Percentiles rank a stretch among this genome's conserved stretches.
These are phyloP conservation scores for Carollia perspicillata DNA, from an alignment of 2,113 vertebrate species.

Conservation along the genomic window DNA sequence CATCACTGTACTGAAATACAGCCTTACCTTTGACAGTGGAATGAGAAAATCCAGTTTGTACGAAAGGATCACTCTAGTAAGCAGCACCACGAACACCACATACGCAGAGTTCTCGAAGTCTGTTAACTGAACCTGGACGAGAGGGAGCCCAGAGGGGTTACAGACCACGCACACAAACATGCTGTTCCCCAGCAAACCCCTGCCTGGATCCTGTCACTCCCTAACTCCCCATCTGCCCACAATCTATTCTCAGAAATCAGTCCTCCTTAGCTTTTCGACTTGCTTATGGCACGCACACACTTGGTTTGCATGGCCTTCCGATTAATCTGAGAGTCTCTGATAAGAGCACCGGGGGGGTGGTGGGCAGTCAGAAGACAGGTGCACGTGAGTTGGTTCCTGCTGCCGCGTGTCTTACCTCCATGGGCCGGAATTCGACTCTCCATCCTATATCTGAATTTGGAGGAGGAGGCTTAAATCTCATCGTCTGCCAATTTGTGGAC, in stretches of 20 bases:
- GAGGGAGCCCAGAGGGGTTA: background rate
- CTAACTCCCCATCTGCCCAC: background rate
- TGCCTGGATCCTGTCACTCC: fast-evolving
- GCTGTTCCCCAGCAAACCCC: background rate
- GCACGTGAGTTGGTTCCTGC: fast-evolving
- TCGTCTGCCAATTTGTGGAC: conserved; percentile 99
- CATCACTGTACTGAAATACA: fast-evolving
- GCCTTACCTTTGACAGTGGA: conserved; percentile 94
- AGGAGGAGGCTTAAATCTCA: conserved; percentile 99
- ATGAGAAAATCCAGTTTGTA: conserved; percentile 98
- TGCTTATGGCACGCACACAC: background rate
- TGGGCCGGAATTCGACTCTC: conserved; percentile 98
- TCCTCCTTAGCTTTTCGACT: background rate
- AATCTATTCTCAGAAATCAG: background rate
- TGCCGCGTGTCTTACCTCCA: conserved; percentile 87
- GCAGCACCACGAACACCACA: conserved; percentile 96
- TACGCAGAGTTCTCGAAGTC: conserved; percentile 99
- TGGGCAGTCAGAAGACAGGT: fast-evolving
- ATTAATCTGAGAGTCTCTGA: background rate
- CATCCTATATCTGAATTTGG: conserved; percentile 99
- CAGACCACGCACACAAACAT: fast-evolving
- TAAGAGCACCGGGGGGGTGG: background rate
- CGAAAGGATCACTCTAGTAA: conserved; percentile 97
- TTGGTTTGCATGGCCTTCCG: background rate
- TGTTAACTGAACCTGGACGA: conserved; percentile 92